Evolutionary conservation across 2,113 vertebrate genomes (phyloP).

Genomic region (Petaurus breviceps): DNA sequence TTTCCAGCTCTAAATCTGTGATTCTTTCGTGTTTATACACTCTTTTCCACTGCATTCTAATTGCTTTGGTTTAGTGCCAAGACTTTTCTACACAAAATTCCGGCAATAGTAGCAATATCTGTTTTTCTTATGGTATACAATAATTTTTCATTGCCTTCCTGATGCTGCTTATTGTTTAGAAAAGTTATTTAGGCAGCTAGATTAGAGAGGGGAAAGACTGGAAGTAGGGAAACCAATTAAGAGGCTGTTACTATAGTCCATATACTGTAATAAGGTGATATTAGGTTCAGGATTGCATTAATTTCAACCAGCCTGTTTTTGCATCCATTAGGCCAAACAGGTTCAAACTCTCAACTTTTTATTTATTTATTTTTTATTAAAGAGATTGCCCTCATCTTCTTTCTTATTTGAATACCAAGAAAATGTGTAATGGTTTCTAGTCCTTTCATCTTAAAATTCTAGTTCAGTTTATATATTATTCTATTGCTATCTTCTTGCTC

Average conservation of each 20-base stretch:
- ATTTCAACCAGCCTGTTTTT: conserved; percentile 33
- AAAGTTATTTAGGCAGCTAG: not conserved
- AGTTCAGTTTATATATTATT: conserved; percentile 36
- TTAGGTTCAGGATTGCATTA: conserved; percentile 16
- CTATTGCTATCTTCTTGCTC: conserved; percentile 3
- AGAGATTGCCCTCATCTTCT: not conserved
- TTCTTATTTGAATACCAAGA: conserved; percentile 10
- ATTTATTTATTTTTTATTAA: not conserved
- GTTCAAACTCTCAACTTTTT: not conserved
- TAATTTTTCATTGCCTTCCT: conserved; percentile 4
- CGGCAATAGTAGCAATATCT: not conserved
- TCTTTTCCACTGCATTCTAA: conserved; percentile 33
- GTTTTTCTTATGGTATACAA: conserved; percentile 13
- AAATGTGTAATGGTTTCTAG: not conserved
- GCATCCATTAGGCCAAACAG: conserved; percentile 11
- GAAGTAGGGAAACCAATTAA: not conserved
- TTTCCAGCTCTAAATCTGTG: not conserved
- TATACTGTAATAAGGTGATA: not conserved
- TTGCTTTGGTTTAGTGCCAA: conserved; percentile 18
- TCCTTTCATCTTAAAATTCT: conserved; percentile 39
- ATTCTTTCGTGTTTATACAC: not conserved
- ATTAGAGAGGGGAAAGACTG: not conserved
- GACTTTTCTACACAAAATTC: conserved; percentile 28
- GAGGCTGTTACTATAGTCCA: not conserved
- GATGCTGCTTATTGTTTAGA: conserved; percentile 22